phyloP scores from a whole-genome alignment of 2,113 vertebrate genomes.

The Eretmodus cyanostictus region DNA sequence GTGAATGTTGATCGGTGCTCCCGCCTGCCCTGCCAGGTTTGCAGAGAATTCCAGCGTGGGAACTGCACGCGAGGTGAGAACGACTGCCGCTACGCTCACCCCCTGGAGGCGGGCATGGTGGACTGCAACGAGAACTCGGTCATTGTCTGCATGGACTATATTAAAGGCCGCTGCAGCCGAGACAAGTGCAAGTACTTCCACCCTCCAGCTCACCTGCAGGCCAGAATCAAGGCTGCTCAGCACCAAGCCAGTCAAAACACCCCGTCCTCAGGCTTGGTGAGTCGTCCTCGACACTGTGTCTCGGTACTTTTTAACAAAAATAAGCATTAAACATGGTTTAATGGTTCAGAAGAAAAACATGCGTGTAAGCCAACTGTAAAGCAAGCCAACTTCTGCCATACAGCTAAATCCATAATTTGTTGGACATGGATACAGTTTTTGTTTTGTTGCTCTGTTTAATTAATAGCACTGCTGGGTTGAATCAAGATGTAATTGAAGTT shows the following conservation, averaged over 20 bases:
- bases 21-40: conserved; percentile 73
- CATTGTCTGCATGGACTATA: conserved; percentile 98
- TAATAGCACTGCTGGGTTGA: background rate
- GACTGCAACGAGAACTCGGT: conserved; percentile 97
- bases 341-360: background rate
- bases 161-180: conserved; percentile 94
- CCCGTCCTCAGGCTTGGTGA: conserved; percentile 83
- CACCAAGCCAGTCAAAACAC: conserved; percentile 92
- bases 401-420: background rate
- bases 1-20: conserved; percentile 1
- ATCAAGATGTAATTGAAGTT: background rate
- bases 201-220: conserved; percentile 95
- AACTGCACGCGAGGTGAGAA: conserved; percentile 97
- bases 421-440: background rate
- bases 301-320: background rate
- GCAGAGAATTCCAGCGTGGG: conserved; percentile 95
- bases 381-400: background rate
- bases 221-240: conserved; percentile 95
- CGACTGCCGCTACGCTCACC: conserved; percentile 97
- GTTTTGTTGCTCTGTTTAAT: background rate
- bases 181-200: conserved; percentile 99
- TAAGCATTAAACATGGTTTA: background rate
- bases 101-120: conserved; percentile 90
- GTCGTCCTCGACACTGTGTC: conserved; percentile 12
- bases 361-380: background rate